Percentiles rank a stretch among this genome's conserved stretches.
phyloP scores from a whole-genome alignment of 2,888 invertebrate species.

The Nephrotoma guestfalica region DNA sequence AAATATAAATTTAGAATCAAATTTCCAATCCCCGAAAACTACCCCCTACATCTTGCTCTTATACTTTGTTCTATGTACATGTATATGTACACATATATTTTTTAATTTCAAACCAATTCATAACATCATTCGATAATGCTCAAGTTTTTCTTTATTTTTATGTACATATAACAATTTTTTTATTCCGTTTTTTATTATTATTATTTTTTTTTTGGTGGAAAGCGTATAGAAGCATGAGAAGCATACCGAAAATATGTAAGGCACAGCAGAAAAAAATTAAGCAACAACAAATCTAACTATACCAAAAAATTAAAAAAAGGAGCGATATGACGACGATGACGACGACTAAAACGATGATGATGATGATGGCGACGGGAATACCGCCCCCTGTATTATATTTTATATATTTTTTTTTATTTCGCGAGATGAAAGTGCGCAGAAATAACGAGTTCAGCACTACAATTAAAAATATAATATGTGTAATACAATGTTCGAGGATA shows the following conservation, averaged over 20 bases:
- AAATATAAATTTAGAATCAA: neutral
- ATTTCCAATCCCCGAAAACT: neutral
- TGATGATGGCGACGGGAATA: slow-evolving; percentile 5
- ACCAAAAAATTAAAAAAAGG: slow-evolving; percentile 1
- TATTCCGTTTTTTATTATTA: neutral
- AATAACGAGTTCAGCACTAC: slow-evolving; percentile 16
- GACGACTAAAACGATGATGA: slow-evolving; percentile 2
- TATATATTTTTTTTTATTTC: slow-evolving; percentile 9
- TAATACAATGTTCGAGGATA: slow-evolving; percentile 5
- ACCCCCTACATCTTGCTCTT: neutral
- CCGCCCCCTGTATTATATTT: slow-evolving; percentile 4
- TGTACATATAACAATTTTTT: neutral
- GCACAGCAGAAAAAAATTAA: neutral
- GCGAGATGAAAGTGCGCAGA: slow-evolving; percentile 17
- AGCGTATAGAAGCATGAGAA: neutral
- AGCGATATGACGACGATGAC: neutral
- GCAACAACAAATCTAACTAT: slow-evolving; percentile 4
- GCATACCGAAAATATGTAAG: neutral
- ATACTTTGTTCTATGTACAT: neutral
- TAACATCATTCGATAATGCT: neutral
- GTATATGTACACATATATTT: neutral
- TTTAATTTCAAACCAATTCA: neutral
- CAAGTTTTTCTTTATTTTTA: neutral
- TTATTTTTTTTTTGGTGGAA: neutral
- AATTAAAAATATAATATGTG: slow-evolving; percentile 16